Evolutionary conservation across 2,888 invertebrate genomes (phyloP), one percentile per base, ranked within the genome.

Genomic region (Tinea pellionella): DNA sequence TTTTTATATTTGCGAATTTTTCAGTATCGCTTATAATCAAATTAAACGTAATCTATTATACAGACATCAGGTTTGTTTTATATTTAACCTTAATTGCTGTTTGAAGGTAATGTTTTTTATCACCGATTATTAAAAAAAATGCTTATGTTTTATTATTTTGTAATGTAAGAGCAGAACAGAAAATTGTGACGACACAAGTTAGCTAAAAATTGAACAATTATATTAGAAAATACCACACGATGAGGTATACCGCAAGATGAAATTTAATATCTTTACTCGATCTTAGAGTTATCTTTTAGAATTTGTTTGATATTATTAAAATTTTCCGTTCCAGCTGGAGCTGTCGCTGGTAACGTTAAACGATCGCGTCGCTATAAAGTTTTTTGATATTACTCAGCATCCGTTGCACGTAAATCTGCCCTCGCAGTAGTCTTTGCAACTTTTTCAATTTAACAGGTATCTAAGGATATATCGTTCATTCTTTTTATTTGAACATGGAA

Each of bases 381-480:
- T 84, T 84, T 85, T 83, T 84, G 80, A 84, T 85, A 84, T 85
- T 82, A 78, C 75, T 80, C 79, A 80, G 79, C 83, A 80, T 73
- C 78, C 77, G 78, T 66, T 78, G 79, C 80, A 81, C 83, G 82
- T 83, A 84, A 83, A 84, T 83, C 81, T 84, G 77, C 79, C 81
- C 80, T 80, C 74, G 78, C 78, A 79, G 74, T 83, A 77, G 83
- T 82, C 78, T 76, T 75, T 67, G 78, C 70, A 87, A 86, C 86
- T 87, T 87, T 87, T 87, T 87, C 86, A 86, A 87, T 87, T 87
- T 85, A 85, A 87, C 85, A 84, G 84, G 84, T 85, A n/a, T n/a
- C n/a, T n/a, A 82, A 80, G 83, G 80, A 86, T 85, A 87, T 86
- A 86, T 84, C 84, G 82, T 84, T 82, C 78, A 81, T 81, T 83